phyloP scores from a whole-genome alignment of 2,888 invertebrate species.

The Miltochrista miniata region DNA sequence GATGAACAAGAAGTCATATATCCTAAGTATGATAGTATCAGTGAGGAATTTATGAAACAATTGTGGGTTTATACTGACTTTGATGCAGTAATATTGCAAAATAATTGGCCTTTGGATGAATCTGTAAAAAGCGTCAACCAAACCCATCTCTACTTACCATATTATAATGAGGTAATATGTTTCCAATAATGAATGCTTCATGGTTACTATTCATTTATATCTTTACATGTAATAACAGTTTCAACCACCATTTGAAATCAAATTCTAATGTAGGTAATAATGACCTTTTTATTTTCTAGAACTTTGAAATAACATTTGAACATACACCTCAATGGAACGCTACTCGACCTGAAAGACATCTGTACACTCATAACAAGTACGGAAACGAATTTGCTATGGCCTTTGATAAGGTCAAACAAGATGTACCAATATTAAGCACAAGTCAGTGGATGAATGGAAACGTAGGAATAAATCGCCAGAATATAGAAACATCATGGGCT shows the following conservation, averaged over 20 bases:
- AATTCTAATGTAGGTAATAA: background rate
- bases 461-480: constrained; percentile 70
- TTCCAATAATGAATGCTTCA: too few species aligned
- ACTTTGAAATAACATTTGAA: constrained; percentile 70
- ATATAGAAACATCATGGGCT: constrained; percentile 83
- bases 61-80: constrained; percentile 54
- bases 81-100: constrained; percentile 78
- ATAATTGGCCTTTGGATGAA: constrained; percentile 82
- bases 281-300: constrained; percentile 45
- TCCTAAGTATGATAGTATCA: constrained; percentile 52
- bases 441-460: constrained; percentile 63
- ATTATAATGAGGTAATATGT: constrained; percentile 74
- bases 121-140: constrained; percentile 58
- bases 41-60: constrained; percentile 45
- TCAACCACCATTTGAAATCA: background rate
- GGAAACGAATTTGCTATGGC: constrained; percentile 73
- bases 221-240: too few species aligned
- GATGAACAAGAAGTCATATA: constrained; percentile 51
- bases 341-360: constrained; percentile 47
- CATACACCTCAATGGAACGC: constrained; percentile 80
- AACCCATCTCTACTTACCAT: constrained; percentile 65
- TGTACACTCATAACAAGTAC: constrained; percentile 82
- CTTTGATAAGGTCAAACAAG: constrained; percentile 43
- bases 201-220: too few species aligned
- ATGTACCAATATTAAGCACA: constrained; percentile 48